phyloP scores from a whole-genome alignment of 2,888 invertebrate species.

The Parnassius smintheus region DNA sequence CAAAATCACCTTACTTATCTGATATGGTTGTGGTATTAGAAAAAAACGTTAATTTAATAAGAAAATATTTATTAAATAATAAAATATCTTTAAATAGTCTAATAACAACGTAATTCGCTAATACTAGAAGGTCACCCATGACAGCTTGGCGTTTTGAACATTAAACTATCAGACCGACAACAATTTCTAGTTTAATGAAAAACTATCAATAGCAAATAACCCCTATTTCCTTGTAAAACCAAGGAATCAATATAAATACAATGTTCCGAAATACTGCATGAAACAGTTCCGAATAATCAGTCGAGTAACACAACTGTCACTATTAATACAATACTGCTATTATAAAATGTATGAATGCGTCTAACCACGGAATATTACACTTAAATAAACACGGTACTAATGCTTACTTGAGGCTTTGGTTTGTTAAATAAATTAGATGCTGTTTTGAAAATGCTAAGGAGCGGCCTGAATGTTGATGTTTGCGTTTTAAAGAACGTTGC shows the following conservation, averaged over 20 bases:
- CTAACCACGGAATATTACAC: slow-evolving; percentile 24
- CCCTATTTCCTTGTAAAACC: slow-evolving; percentile 77
- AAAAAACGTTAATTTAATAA: slow-evolving; percentile 43
- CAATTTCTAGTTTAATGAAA: slow-evolving; percentile 38
- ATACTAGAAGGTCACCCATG: slow-evolving; percentile 74
- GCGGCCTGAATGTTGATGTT: slow-evolving; percentile 68
- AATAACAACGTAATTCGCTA: slow-evolving; percentile 66
- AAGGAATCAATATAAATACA: slow-evolving; percentile 75
- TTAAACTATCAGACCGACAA: slow-evolving; percentile 64
- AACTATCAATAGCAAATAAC: slow-evolving; percentile 45
- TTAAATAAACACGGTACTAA: slow-evolving; percentile 71
- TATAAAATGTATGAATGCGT: slow-evolving; percentile 24
- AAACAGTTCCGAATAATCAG: slow-evolving; percentile 73
- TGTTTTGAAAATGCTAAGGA: slow-evolving; percentile 72
- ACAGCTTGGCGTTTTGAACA: slow-evolving; percentile 60
- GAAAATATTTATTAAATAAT: slow-evolving; percentile 60
- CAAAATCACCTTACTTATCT: too few relatives aligned
- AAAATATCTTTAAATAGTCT: slow-evolving; percentile 46
- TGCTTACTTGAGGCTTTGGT: slow-evolving; percentile 66
- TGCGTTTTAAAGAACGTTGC: slow-evolving; percentile 54
- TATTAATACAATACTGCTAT: slow-evolving; percentile 42
- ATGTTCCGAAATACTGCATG: slow-evolving; percentile 61
- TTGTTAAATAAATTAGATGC: slow-evolving; percentile 68
- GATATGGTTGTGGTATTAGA: background rate
- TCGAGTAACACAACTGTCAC: slow-evolving; percentile 75